Base-by-base conservation (phyloP, 2,113 vertebrate species). In the Halcyon malimbica region DNA sequence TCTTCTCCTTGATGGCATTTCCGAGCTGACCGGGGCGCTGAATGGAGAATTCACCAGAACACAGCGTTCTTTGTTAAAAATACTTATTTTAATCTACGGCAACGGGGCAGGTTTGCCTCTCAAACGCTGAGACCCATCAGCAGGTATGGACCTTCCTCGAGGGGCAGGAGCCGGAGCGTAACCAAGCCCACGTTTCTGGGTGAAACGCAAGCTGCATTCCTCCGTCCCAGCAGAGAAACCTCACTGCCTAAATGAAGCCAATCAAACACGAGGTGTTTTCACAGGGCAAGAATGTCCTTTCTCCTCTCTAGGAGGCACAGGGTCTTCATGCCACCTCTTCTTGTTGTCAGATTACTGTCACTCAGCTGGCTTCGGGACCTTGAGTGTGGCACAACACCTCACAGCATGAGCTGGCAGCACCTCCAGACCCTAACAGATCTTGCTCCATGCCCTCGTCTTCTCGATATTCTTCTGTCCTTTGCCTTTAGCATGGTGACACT, bases 31-130 rank as follows among this genome's bases (percentile, higher is more conserved):
- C 90, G 92, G 95, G 83, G 86, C 83, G 35, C 80, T 68, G 90
- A 86, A 82, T 24, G 57, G 41, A 65, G 65, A 96, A 89, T 86
- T 39, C 94, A 76, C 60, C 83, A 78, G 79, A 94, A 97, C 94
- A 96, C 56, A 93, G 92, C 0, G 0, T 16, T 35, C 92, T 96
- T 94, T 96, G 96, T 96, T 68, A 15, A 59, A 51, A 81, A 60
- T 3, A 2, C 13, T 81, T 16, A 65, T 83, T 48, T 87, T 51
- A 26, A 79, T 9, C 4, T 1, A 60, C 60, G 88, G 2, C 92
- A 89, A 92, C 16, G 37, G 56, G 4, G 75, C 63, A 83, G 83
- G 62, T 87, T 87, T 65, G 25, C 18, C 18, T 48, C 1, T 67
- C 59, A 51, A 53, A 14, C 12, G 39, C 80, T 18, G 4, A 21